These are phyloP conservation scores for Lydus trimaculatus DNA, from an alignment of 2,888 invertebrate genomes.

Conservation along the genomic window DNA sequence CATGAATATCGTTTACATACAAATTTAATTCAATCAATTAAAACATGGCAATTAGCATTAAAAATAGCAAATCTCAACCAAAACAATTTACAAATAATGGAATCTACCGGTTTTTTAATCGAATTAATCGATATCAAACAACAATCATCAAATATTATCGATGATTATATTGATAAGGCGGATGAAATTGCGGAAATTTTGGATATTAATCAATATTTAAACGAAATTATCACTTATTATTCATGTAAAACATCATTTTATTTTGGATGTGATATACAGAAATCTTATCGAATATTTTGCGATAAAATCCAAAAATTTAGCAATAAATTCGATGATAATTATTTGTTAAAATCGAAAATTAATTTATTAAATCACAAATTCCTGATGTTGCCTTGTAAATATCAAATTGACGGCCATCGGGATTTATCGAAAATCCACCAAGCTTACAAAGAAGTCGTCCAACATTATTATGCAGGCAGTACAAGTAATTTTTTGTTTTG, in stretches of 20 bases:
- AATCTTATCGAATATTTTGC: constrained; percentile 12
- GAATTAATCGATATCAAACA: constrained; percentile 14
- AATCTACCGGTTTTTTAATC: constrained; percentile 13
- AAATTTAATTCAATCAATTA: not conserved
- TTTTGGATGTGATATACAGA: constrained; percentile 12
- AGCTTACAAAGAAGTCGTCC: not conserved
- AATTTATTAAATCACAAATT: constrained; percentile 21
- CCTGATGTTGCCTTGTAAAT: constrained; percentile 18
- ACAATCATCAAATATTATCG: not conserved
- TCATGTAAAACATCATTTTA: constrained; percentile 16
- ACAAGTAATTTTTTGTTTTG: constrained; percentile 5
- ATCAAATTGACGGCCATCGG: constrained; percentile 12
- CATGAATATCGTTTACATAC: constrained; percentile 19
- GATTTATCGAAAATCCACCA: constrained; percentile 8
- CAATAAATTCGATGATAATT: not conserved
- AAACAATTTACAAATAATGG: not conserved
- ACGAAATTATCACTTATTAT: constrained; percentile 12
- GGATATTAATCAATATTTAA: not conserved
- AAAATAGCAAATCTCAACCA: constrained; percentile 4
- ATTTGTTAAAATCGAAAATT: constrained; percentile 6
- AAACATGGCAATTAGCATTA: constrained; percentile 15
- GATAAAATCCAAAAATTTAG: not conserved
- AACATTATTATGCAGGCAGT: not conserved
- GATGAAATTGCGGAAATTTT: not conserved
- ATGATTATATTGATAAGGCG: not conserved